Percentiles rank a stretch among this genome's conserved stretches.
Evolutionary conservation across 1,140 invertebrate species (phyloP).

Genomic region (Eumeta japonica): DNA sequence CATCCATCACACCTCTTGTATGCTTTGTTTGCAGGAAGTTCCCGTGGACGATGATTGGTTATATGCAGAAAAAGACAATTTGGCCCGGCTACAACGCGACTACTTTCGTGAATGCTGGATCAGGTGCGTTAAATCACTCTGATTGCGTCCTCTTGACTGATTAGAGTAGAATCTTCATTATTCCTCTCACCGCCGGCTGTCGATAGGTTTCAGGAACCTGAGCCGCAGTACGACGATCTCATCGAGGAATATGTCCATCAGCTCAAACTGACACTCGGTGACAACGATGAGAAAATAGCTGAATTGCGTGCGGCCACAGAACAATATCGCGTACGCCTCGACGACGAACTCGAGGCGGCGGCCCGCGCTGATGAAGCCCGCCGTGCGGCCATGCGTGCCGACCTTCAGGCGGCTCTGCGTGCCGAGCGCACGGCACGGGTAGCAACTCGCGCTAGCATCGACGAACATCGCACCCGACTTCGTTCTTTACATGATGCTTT

Average conservation of each 20-base stretch:
- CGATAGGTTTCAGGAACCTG: conserved; percentile 31
- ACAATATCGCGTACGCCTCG: too few relatives aligned
- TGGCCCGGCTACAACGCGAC: conserved; percentile 25
- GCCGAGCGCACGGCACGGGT: conserved; percentile 7
- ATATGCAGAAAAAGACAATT: conserved; percentile 26
- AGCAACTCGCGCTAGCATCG: background rate
- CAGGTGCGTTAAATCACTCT: conserved; percentile 25
- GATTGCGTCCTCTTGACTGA: too few relatives aligned
- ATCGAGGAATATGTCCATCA: conserved; percentile 29
- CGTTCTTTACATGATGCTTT: background rate
- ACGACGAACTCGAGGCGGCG: conserved; percentile 22
- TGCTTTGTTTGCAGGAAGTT: conserved; percentile 23
- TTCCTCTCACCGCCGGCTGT: too few relatives aligned
- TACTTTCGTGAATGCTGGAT: conserved; percentile 33
- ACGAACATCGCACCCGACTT: background rate
- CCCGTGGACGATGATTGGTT: conserved; percentile 31
- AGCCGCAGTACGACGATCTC: conserved; percentile 23
- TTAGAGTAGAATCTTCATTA: too few relatives aligned
- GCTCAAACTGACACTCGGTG: conserved; percentile 26
- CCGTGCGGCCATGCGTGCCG: conserved; percentile 12
- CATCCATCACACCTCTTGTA: too few relatives aligned
- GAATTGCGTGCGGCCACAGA: too few relatives aligned
- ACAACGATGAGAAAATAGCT: conserved; percentile 28
- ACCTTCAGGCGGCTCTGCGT: conserved; percentile 10
- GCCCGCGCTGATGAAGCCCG: conserved; percentile 22